A percentile compares a stretch with the other conserved stretches of the same genome.
phyloP scores from a whole-genome alignment of 1,140 invertebrate species.

The Zaprionus kolodkinae region DNA sequence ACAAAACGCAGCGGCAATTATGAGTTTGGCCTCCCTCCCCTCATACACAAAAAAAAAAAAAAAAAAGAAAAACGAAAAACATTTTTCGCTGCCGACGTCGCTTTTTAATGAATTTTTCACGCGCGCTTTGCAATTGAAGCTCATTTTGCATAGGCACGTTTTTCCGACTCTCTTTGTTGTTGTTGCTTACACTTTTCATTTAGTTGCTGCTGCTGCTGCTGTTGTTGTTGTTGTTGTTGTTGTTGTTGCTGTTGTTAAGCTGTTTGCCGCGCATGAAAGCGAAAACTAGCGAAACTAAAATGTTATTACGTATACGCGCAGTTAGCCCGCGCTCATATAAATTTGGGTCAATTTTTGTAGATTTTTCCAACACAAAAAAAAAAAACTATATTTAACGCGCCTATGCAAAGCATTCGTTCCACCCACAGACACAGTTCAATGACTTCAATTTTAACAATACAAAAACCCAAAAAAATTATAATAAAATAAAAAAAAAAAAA shows the following conservation, averaged over 20 bases:
- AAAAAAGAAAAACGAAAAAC: slow-evolving; percentile 29
- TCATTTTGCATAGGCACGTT: slow-evolving; percentile 80
- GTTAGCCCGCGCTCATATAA: slow-evolving; percentile 46
- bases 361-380: slow-evolving; percentile 3
- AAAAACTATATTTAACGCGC: slow-evolving; percentile 18
- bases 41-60: slow-evolving; percentile 10
- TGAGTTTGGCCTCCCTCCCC: slow-evolving; percentile 47
- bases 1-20: slow-evolving; percentile 66
- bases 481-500: background rate
- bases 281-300: slow-evolving; percentile 81
- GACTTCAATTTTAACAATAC: slow-evolving; percentile 37
- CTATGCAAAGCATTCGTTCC: slow-evolving; percentile 2
- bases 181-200: slow-evolving; percentile 1
- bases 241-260: slow-evolving; percentile 49
- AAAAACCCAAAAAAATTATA: background rate
- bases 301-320: slow-evolving; percentile 76
- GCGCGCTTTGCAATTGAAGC: slow-evolving; percentile 78
- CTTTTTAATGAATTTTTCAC: slow-evolving; percentile 81
- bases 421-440: slow-evolving; percentile 54
- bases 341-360: slow-evolving; percentile 63
- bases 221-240: slow-evolving; percentile 20
- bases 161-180: slow-evolving; percentile 31
- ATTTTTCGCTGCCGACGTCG: slow-evolving; percentile 36
- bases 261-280: slow-evolving; percentile 75
- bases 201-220: slow-evolving; percentile 37